Evolutionary conservation across 2,113 vertebrate genomes (phyloP), one percentile per base, ranked within the genome.

Genomic region (Catharus fuscescens): DNA sequence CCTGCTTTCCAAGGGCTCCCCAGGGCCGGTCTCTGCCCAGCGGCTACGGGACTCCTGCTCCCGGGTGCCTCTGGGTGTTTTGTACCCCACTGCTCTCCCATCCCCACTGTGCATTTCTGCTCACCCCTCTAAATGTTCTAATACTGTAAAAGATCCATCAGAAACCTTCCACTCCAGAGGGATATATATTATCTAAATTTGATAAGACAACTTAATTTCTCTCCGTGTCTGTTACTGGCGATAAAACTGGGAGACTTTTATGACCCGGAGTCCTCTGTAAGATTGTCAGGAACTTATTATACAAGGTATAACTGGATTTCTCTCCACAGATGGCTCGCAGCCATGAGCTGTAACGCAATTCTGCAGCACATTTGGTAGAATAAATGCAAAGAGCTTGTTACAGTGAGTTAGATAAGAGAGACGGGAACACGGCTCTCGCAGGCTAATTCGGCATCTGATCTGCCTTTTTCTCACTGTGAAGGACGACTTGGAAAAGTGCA

Each of bases 151-250:
- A 96, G 96, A 97, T 97, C 96, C 91, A 96, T 92, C 96, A 95
- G 89, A 80, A 92, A 88, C 84, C 95, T 96, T 96, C 95, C 96
- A 94, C 97, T 98, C 98, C 94, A 97, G 97, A 97, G 97, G 97
- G 98, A 98, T 97, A 97, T 98, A 98, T 98, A 97, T 98, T 98
- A 98, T 98, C 98, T 98, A 98, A 98, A 98, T 97, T 98, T 98
- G 98, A 98, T 98, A 98, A 98, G 98, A 98, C 98, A 98, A 98
- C 98, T 98, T 98, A 98, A 98, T 98, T 98, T 98, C 98, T 98
- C 97, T 98, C 96, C 57, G 31, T 98, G 98, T 98, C 98, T 98
- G 98, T 98, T 98, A 98, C 98, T 80, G 92, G 97, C 52, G 98
- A 98, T 98, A 98, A 98, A 98, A 98, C 97, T 89, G 95, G 97